phyloP scores from a whole-genome alignment of 2,888 invertebrate genomes.

The Hydraecia micacea region DNA sequence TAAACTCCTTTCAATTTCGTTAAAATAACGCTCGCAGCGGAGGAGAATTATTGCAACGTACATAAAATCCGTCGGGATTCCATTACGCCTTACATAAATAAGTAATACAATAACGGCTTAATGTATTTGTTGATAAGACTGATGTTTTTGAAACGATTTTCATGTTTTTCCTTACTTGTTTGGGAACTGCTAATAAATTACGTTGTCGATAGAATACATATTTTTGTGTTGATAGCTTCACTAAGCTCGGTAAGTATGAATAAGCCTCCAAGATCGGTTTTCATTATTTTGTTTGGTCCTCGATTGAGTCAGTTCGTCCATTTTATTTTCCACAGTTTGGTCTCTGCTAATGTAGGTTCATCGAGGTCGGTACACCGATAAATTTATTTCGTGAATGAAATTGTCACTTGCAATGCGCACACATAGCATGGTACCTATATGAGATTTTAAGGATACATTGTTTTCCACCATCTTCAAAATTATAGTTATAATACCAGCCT shows the following conservation, averaged over 20 bases:
- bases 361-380: background rate
- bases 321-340: background rate
- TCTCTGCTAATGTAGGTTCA: background rate
- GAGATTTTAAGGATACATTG: background rate
- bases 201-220: background rate
- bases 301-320: background rate
- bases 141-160: conserved; percentile 38
- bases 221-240: conserved; percentile 9
- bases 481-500: background rate
- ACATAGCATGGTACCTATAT: background rate
- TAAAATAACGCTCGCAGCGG: conserved; percentile 43
- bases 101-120: conserved; percentile 49
- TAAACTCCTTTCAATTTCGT: conserved; percentile 74
- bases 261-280: background rate
- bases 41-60: conserved; percentile 49
- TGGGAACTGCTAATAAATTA: conserved; percentile 8
- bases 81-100: conserved; percentile 57
- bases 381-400: background rate
- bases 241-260: conserved; percentile 4
- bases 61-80: conserved; percentile 51
- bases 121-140: conserved; percentile 46
- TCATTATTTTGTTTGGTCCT: background rate
- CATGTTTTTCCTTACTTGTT: conserved; percentile 6
- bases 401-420: background rate
- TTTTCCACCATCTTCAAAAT: background rate